Evolutionary conservation across 2,888 invertebrate species (phyloP).

Genomic region (Oligia fasciuncula): DNA sequence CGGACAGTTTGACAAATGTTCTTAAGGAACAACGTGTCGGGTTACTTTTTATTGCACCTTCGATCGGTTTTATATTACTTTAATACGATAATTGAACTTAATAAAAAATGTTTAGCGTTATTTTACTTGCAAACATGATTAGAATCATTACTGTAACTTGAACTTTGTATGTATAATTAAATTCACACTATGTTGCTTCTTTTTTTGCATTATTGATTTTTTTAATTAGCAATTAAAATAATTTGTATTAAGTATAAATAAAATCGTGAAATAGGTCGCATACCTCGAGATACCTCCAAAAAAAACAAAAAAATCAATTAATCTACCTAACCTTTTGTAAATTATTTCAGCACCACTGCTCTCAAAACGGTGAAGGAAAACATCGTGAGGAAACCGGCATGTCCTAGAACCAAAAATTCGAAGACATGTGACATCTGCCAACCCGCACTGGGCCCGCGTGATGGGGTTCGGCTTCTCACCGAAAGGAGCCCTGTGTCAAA

Average conservation of each 20-base stretch:
- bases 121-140: constrained; percentile 32
- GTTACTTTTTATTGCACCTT: constrained; percentile 49
- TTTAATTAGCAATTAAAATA: neutral
- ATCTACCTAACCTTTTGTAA: neutral
- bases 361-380: too few species aligned
- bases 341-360: too few species aligned
- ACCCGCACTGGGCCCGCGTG: too few species aligned
- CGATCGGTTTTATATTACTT: constrained; percentile 34
- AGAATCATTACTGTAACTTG: constrained; percentile 11
- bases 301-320: neutral
- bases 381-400: too few species aligned
- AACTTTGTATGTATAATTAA: constrained; percentile 22
- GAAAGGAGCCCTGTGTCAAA: too few species aligned
- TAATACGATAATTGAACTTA: constrained; percentile 26
- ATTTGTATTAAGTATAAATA: neutral
- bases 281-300: neutral
- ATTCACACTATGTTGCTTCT: neutral
- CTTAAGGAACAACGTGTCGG: constrained; percentile 51
- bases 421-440: too few species aligned
- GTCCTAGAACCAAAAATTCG: too few species aligned
- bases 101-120: constrained; percentile 17
- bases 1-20: constrained; percentile 79
- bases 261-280: neutral
- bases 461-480: too few species aligned
- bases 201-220: neutral